Conservation (phyloP, 2,888 invertebrate genomes). For the Drosophila suboccidentalis region DNA sequence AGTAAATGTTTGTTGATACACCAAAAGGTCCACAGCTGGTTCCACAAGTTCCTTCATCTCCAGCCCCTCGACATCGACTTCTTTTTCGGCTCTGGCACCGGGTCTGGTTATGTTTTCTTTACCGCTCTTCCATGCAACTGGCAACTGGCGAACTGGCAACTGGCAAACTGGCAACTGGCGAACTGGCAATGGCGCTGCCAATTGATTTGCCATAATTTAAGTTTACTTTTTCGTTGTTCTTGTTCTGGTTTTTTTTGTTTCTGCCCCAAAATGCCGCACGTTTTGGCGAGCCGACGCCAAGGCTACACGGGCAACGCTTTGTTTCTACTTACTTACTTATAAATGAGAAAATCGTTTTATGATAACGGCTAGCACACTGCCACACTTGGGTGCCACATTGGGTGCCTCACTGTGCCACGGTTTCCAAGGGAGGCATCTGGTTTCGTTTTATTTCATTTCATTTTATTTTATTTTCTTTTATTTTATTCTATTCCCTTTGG, state of each 20-base stretch:
- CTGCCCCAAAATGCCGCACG: conserved; percentile 45
- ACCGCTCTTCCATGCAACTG: conserved; percentile 20
- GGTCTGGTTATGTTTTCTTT: conserved; percentile 62
- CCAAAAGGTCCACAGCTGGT: conserved; percentile 44
- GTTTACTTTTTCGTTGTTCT: conserved; percentile 43
- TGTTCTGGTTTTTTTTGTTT: conserved; percentile 11
- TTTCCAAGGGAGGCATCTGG: conserved; percentile 51
- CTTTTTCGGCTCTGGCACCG: conserved; percentile 22
- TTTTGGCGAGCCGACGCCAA: conserved; percentile 45
- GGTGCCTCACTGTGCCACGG: background rate
- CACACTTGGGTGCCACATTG: conserved; percentile 1
- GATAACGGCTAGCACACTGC: conserved; percentile 63
- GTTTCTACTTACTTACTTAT: conserved; percentile 51
- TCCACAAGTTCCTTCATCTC: background rate
- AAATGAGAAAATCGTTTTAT: conserved; percentile 81
- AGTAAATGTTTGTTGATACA: conserved; percentile 66
- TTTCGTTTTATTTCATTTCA: conserved; percentile 21
- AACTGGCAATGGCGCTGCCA: conserved; percentile 51
- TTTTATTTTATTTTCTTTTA: background rate
- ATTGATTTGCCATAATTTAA: conserved; percentile 85
- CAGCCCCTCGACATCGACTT: background rate
- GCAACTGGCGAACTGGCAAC: conserved; percentile 31
- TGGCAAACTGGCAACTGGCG: conserved; percentile 26
- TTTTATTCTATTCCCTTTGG: conserved; percentile 3
- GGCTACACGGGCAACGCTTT: conserved; percentile 42